A percentile compares a stretch with the other conserved stretches of the same genome.
These are phyloP conservation scores for Cyprinodon diabolis DNA, from an alignment of 2,797 vertebrate genomes.

Conservation along the genomic window DNA sequence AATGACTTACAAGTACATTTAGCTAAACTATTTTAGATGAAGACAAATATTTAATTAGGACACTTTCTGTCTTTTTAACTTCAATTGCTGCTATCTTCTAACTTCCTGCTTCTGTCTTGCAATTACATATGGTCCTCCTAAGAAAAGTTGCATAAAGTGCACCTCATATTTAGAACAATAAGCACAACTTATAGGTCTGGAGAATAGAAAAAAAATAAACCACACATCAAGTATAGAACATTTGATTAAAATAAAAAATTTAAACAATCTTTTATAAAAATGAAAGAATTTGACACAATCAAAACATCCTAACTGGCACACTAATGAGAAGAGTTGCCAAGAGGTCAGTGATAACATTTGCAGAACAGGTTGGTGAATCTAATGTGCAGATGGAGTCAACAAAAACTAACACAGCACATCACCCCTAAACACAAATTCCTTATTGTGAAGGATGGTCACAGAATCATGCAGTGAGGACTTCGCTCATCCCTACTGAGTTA, in stretches of 20 bases:
- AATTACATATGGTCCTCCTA: conserved; percentile 76
- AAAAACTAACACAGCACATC: too few species aligned
- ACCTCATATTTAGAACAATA: neutral
- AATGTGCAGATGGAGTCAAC: neutral
- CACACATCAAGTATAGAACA: neutral
- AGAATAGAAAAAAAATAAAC: neutral
- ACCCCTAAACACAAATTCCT: neutral
- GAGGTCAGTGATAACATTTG: neutral
- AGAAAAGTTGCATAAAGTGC: conserved; percentile 68
- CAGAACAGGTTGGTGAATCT: neutral
- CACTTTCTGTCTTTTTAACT: conserved; percentile 10
- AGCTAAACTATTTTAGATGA: neutral
- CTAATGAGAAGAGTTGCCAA: neutral
- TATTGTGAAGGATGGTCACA: neutral
- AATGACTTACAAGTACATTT: conserved; percentile 32
- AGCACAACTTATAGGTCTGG: too few species aligned
- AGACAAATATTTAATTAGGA: neutral
- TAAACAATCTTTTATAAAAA: too few species aligned
- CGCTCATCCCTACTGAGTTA: too few species aligned
- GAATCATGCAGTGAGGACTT: neutral
- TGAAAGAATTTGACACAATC: too few species aligned
- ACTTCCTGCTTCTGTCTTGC: conserved; percentile 51
- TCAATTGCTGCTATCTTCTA: conserved; percentile 22
- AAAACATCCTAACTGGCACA: neutral
- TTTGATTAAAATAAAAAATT: neutral